Percentiles rank a stretch among this genome's conserved stretches.
Evolutionary conservation across 2,888 invertebrate genomes (phyloP).

Genomic region (Mythimna ferrago): DNA sequence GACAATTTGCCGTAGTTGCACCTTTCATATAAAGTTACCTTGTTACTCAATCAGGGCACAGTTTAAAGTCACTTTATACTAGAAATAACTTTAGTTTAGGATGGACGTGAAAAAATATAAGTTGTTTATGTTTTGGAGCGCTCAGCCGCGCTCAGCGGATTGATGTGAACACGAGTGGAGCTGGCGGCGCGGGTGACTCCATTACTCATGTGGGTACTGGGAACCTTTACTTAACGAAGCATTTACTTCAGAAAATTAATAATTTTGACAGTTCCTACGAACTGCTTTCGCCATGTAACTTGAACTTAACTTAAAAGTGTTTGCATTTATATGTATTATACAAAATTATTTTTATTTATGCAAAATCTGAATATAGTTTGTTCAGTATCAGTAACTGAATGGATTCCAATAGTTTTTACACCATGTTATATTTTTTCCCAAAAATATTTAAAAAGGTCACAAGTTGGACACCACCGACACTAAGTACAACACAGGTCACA

Average conservation of each 20-base stretch:
- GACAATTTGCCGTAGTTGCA: too few species aligned
- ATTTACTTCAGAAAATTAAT: slow-evolving; percentile 19
- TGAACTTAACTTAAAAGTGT: not conserved
- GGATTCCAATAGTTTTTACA: too few species aligned
- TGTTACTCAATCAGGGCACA: too few species aligned
- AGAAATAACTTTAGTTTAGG: not conserved
- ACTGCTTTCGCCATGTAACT: not conserved
- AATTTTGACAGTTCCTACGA: not conserved
- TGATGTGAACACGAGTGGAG: slow-evolving; percentile 12
- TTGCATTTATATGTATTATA: not conserved
- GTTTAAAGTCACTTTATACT: not conserved
- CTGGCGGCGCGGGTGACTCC: slow-evolving; percentile 27
- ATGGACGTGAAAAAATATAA: not conserved
- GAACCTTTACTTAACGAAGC: not conserved
- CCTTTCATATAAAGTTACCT: too few species aligned
- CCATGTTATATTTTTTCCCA: too few species aligned
- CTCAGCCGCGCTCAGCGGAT: not conserved
- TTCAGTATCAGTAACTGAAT: too few species aligned
- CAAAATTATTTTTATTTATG: too few species aligned
- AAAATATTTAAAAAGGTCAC: too few species aligned
- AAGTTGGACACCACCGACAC: too few species aligned
- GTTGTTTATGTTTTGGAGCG: not conserved
- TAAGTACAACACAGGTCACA: too few species aligned
- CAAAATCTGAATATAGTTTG: too few species aligned
- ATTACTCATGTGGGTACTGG: slow-evolving; percentile 29